These are phyloP conservation scores for Achatina immaculata DNA, from an alignment of 1,140 invertebrate genomes.

Conservation along the genomic window DNA sequence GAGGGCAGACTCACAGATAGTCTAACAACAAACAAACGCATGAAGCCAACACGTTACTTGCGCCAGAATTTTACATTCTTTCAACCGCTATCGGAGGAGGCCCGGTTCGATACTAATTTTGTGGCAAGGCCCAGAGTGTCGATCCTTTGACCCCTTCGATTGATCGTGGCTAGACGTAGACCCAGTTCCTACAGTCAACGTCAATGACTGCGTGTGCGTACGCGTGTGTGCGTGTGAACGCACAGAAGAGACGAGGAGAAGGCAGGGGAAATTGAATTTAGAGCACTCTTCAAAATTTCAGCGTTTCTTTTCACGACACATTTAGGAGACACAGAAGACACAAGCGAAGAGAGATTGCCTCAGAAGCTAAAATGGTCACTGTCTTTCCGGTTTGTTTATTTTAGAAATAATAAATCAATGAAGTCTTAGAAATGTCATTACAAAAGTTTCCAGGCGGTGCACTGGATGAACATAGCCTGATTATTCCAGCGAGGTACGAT, in stretches of 20 bases:
- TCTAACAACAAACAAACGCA: too few relatives aligned
- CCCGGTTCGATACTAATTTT: slow-evolving; percentile 7
- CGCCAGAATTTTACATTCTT: not conserved
- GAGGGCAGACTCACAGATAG: too few relatives aligned
- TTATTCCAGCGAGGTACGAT: not conserved
- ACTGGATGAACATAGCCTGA: not conserved
- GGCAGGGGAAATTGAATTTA: slow-evolving; percentile 10
- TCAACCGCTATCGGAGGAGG: not conserved
- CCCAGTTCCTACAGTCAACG: not conserved
- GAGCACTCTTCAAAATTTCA: not conserved
- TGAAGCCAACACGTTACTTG: too few relatives aligned
- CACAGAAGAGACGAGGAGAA: too few relatives aligned
- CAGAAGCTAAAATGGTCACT: too few relatives aligned
- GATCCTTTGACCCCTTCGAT: not conserved
- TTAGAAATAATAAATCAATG: too few relatives aligned
- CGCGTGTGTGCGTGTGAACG: too few relatives aligned
- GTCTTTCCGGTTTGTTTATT: too few relatives aligned
- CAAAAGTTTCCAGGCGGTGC: not conserved
- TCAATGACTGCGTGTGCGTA: not conserved
- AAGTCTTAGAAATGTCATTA: not conserved
- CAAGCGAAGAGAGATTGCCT: too few relatives aligned
- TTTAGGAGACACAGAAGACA: not conserved
- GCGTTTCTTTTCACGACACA: not conserved
- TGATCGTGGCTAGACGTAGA: slow-evolving; percentile 1
- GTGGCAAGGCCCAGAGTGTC: not conserved